These are phyloP conservation scores for Mixornis gularis DNA, from an alignment of 2,113 vertebrate species.

Conservation along the genomic window DNA sequence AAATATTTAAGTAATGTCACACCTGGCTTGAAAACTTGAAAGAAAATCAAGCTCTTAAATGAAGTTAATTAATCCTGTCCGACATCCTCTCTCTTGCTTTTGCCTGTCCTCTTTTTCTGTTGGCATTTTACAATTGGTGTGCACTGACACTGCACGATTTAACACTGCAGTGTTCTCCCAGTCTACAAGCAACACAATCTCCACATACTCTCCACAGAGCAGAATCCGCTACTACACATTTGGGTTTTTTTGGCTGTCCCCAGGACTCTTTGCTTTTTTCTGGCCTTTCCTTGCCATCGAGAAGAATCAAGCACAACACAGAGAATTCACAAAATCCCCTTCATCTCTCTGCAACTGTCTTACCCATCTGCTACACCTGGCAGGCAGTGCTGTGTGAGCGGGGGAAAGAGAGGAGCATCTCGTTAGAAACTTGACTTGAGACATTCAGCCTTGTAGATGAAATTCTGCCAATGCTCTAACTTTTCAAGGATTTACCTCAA, in stretches of 20 bases:
- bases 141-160: rapidly evolving
- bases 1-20: background rate
- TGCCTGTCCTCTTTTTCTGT: background rate
- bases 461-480: background rate
- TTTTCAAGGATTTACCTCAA: conserved; percentile 54
- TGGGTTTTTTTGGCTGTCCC: background rate
- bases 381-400: background rate
- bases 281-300: background rate
- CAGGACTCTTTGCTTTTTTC: background rate
- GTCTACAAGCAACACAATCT: background rate
- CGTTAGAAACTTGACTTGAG: background rate
- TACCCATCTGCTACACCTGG: background rate
- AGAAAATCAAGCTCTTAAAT: background rate
- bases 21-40: background rate
- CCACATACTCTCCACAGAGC: background rate
- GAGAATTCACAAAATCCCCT: background rate
- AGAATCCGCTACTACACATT: background rate
- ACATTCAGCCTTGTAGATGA: background rate
- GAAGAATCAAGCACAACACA: background rate
- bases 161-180: background rate
- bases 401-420: background rate
- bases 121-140: background rate
- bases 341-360: background rate
- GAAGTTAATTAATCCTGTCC: background rate
- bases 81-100: background rate